Evolutionary conservation across 1,140 invertebrate species (phyloP), one percentile per base, ranked within the genome.

Genomic region (Meloidogyne floridensis): DNA sequence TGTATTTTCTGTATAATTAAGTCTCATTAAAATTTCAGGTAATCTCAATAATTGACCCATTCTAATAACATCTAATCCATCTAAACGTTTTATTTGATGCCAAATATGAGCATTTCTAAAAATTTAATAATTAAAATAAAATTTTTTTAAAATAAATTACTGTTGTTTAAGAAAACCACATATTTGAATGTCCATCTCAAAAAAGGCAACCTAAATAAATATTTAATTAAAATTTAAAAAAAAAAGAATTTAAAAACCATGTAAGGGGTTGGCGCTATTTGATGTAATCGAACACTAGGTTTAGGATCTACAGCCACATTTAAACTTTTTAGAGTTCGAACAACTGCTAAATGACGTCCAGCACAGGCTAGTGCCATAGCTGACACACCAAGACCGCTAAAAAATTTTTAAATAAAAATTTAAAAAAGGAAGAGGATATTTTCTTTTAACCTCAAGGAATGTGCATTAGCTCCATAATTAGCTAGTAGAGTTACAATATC

Each of bases 151-250:
- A n/a, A n/a, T 70, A 42, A 72, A 32, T 6, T 42, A 79, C 77
- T 79, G 69, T 79, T 79, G 69, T 51, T 79, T 79, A 51, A 79
- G 72, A 71, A 79, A 79, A 4, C 77, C 77, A 51, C 77, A 79
- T 42, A 79, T 79, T 71, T 79, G 65, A n/a, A 79, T 79, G 59
- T 79, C 77, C 77, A 79, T 79, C 47, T 79, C 65, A 72, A 79
- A 79, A 71, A 79, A 79, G 9, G 77, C 77, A 43, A 79, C n/a
- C 59, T 65, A 32, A 32, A 32, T 32, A 32, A 32, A 32, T 32
- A 4, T n/a, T n/a, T n/a, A n/a, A 65, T 13, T 18, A 65, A 65
- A 65, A 65, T 5, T 47, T 47, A 6, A 18, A 65, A 65, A n/a
- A 65, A n/a, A 65, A 65, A 13, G n/a, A 65, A n/a, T 65, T 7